A percentile compares a stretch with the other conserved stretches of the same genome.
Evolutionary conservation across 2,888 invertebrate genomes (phyloP).

Genomic region (Panzeria rudis): DNA sequence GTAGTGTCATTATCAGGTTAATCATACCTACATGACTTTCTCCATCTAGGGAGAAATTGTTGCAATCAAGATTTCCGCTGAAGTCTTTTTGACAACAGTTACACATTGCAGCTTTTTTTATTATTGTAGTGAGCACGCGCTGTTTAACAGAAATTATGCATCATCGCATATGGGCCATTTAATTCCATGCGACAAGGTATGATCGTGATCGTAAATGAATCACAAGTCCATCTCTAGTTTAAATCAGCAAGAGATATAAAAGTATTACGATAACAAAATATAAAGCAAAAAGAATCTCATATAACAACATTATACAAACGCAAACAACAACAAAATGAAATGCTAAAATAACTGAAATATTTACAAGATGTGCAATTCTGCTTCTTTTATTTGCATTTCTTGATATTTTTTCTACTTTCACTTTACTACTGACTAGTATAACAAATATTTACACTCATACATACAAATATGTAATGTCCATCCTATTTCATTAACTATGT

Average conservation of each 20-base stretch:
- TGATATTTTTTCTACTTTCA: conserved; percentile 7
- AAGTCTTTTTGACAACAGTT: no score
- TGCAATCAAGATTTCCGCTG: no score
- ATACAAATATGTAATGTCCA: background rate
- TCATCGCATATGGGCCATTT: no score
- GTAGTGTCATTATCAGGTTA: no score
- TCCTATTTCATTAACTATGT: background rate
- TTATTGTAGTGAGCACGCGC: no score
- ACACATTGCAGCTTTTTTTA: no score
- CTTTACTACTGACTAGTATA: conserved; percentile 13
- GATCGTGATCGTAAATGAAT: no score
- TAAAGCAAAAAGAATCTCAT: conserved; percentile 15
- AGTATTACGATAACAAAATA: conserved; percentile 69
- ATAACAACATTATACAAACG: conserved; percentile 40
- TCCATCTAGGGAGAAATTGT: no score
- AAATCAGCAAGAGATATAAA: conserved; percentile 3
- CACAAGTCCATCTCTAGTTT: background rate
- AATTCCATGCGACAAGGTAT: background rate
- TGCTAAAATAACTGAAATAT: conserved; percentile 25
- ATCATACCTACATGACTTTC: no score
- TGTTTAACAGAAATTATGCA: no score
- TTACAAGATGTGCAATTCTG: conserved; percentile 58
- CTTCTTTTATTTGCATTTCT: background rate
- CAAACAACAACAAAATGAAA: conserved; percentile 73
- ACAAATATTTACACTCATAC: background rate